Conservation (phyloP, 2,888 invertebrate genomes). For the Drosophila yooni region DNA sequence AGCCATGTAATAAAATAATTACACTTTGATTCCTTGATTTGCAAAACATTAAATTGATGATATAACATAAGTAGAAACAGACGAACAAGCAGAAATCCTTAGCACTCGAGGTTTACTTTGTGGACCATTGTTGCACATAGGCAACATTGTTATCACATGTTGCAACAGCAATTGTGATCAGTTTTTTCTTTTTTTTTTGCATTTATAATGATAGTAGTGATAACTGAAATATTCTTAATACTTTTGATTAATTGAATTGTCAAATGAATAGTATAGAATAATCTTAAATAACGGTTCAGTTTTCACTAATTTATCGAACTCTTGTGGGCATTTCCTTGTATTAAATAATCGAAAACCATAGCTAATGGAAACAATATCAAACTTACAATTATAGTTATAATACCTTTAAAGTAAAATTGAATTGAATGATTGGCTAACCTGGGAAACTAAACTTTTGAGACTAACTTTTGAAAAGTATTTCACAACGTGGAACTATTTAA, state of each 20-base stretch:
- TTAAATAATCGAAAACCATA: not conserved
- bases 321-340: not conserved
- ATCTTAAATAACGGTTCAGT: not conserved
- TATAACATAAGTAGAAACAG: not conserved
- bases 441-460: too few relatives aligned
- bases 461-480: not conserved
- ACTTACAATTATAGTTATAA: not conserved
- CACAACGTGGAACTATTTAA: not conserved
- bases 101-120: not conserved
- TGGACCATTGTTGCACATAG: not conserved
- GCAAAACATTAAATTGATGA: conserved; percentile 26
- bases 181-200: too few relatives aligned
- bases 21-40: conserved; percentile 45
- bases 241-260: not conserved
- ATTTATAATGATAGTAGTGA: too few relatives aligned
- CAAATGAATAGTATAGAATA: too few relatives aligned
- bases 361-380: not conserved
- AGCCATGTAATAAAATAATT: conserved; percentile 65
- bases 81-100: not conserved
- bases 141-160: not conserved
- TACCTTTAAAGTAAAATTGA: not conserved
- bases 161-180: too few relatives aligned
- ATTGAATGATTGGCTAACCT: not conserved
- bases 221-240: not conserved
- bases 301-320: not conserved